phyloP scores from a whole-genome alignment of 2,888 invertebrate genomes.

The Drosophila mulleri region DNA sequence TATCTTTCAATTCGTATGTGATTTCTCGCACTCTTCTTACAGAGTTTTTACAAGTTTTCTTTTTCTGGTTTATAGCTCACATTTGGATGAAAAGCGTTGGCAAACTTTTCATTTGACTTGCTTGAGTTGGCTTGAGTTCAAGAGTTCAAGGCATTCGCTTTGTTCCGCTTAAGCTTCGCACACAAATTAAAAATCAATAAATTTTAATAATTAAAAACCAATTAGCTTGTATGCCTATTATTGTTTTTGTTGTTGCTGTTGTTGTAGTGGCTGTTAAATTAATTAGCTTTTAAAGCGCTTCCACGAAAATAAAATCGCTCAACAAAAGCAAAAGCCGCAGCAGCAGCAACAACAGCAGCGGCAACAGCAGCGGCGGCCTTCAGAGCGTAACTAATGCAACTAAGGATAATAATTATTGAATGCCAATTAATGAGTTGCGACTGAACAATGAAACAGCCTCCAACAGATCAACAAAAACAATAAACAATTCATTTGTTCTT shows the following conservation, averaged over 20 bases:
- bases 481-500: slow-evolving; percentile 20
- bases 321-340: slow-evolving; percentile 17
- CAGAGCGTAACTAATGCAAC: slow-evolving; percentile 41
- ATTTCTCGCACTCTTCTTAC: not conserved
- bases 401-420: slow-evolving; percentile 47
- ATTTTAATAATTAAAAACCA: slow-evolving; percentile 70
- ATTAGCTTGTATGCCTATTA: slow-evolving; percentile 54
- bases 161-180: slow-evolving; percentile 34
- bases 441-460: slow-evolving; percentile 30
- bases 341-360: not conserved
- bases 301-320: slow-evolving; percentile 26
- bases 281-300: slow-evolving; percentile 44
- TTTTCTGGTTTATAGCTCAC: too few relatives aligned
- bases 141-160: slow-evolving; percentile 52
- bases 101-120: slow-evolving; percentile 20
- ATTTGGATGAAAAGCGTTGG: not conserved
- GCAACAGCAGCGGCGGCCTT: slow-evolving; percentile 24
- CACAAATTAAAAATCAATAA: slow-evolving; percentile 71
- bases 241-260: slow-evolving; percentile 16
- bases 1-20: not conserved
- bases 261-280: slow-evolving; percentile 34
- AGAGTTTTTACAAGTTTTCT: too few relatives aligned
- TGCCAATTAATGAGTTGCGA: slow-evolving; percentile 39
- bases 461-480: slow-evolving; percentile 5
- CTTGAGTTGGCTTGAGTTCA: slow-evolving; percentile 33